Base-by-base conservation (phyloP, 2,888 invertebrate species). In the Epsilonema sp. region DNA sequence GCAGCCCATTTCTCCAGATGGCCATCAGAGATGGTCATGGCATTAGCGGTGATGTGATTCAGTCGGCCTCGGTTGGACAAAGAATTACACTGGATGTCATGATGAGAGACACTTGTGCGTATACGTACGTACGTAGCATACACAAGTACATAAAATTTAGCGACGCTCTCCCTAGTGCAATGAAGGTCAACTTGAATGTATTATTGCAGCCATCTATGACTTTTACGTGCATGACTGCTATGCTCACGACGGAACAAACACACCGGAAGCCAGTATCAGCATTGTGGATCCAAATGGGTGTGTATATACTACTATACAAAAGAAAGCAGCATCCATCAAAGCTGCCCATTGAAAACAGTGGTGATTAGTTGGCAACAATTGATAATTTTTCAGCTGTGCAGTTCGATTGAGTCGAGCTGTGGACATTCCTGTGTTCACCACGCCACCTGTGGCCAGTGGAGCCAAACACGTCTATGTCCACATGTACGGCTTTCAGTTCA, bases 181-280 rank as follows among this genome's bases (percentile, higher is more conserved):
- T n/a, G n/a, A n/a, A n/a, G n/a, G n/a, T n/a, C n/a, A n/a, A n/a
- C n/a, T n/a, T n/a, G n/a, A n/a, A n/a, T 25, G 41, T 51, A 16
- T 25, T 13, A 24, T 54, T 60, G 47, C 49, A 61, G 61, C 59
- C 3, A 59, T 60, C 44, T 61, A 59, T 46, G 61, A 62, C 48
- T 58, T 61, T 51, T 60, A 59, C 45, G 59, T 61, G 1, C 59
- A 62, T 49, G 58, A 58, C n/a, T 61, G 61, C 47, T 55, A 56
- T 45, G 61, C 61, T 23, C 59, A 61, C 45, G 61, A 61, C 43
- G 61, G 61, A 3, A 54, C 57, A 19, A 54, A 56, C 44, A 54
- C 55, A 8, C 55, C 58, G 8, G 62, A 62, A 39, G 59, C 62
- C 5, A 52, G 54, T 5, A 55, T 62, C 41, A 53, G 52, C 44